Evolutionary conservation across 2,888 invertebrate genomes (phyloP), one percentile per base, ranked within the genome.

Genomic region (Megaustenia siamemsis): DNA sequence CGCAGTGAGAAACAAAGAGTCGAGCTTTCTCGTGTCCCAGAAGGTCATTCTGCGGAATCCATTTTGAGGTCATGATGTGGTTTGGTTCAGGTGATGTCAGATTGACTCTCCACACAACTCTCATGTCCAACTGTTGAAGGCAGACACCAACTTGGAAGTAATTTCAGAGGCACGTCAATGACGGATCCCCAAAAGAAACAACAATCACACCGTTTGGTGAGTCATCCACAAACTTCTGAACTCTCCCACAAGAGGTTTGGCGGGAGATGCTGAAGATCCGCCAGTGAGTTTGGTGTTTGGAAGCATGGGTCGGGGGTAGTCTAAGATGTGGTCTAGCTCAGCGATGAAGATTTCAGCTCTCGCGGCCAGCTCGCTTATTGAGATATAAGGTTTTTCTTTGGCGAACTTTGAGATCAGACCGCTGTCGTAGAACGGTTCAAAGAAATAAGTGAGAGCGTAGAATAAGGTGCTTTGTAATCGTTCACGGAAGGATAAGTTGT

Each of bases 1-100:
- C 90, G 80, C 90, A 90, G 80, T 91, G 91, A 15, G 89, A 88
- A 24, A 91, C 88, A 73, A 91, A 90, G 6, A 90, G 82, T 53
- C 84, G 87, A 1, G 86, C 81, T n/a, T 89, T 87, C 6, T 80
- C 85, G 60, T 90, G 89, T 24, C 87, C 90, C 35, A 90, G 82
- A 1, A 90, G 73, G 66, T 90, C 90, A 83, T 90, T 89, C 82
- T 90, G 90, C 1, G 90, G 90, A 1, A 90, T 76, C 90, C 90
- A 90, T 38, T 84, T 85, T 24, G 86, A 83, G 5, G 86, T 82
- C 43, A 75, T 63, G 10, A 89, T 83, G 73, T 89, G 87, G 0
- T 60, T n/a, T 21, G 86, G 83, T 24, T 73, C 60, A 3, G 80
- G 83, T 1, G 86, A 86, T 6, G 86, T 75, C 83, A 83, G 69